These are phyloP conservation scores for Coleophora deauratella DNA, from an alignment of 2,888 invertebrate species.

Conservation along the genomic window DNA sequence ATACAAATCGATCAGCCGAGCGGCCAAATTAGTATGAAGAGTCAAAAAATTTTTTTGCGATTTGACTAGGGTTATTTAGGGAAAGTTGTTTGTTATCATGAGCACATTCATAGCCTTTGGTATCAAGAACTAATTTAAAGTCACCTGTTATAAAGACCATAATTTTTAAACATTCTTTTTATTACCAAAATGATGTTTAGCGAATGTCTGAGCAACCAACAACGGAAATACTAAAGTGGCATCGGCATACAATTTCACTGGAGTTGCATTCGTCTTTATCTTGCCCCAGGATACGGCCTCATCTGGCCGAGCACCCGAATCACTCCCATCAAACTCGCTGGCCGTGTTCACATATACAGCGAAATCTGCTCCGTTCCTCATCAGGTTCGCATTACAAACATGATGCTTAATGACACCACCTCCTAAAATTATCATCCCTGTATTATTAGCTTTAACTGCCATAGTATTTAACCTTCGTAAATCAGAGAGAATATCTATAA, in stretches of 20 bases:
- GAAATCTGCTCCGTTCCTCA: conserved; percentile 98
- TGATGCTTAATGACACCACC: conserved; percentile 99
- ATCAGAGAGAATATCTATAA: conserved; percentile 95
- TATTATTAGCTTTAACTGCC: conserved; percentile 92
- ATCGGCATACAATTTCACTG: conserved; percentile 96
- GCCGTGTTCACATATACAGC: conserved; percentile 96
- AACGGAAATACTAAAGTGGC: conserved; percentile 95
- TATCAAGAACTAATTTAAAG: too few relatives aligned
- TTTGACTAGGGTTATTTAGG: too few relatives aligned
- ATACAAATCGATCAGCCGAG: too few relatives aligned
- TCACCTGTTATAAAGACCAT: too few relatives aligned
- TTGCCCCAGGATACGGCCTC: conserved; percentile 99
- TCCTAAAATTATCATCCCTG: conserved; percentile 97
- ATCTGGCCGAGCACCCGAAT: conserved; percentile 97
- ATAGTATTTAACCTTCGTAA: conserved; percentile 92
- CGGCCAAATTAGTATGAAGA: too few relatives aligned
- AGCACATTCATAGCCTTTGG: too few relatives aligned
- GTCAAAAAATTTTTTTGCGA: too few relatives aligned
- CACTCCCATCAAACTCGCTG: conserved; percentile 97
- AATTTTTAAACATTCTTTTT: conserved; percentile 65
- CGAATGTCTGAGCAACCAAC: conserved; percentile 97
- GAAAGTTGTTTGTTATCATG: too few relatives aligned
- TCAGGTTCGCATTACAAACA: conserved; percentile 98
- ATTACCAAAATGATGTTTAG: conserved; percentile 76
- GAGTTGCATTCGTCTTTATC: conserved; percentile 88